Evolutionary conservation across 92 coral and sea anemone genomes (phyloP).

Genomic region (Muricea muricata): DNA sequence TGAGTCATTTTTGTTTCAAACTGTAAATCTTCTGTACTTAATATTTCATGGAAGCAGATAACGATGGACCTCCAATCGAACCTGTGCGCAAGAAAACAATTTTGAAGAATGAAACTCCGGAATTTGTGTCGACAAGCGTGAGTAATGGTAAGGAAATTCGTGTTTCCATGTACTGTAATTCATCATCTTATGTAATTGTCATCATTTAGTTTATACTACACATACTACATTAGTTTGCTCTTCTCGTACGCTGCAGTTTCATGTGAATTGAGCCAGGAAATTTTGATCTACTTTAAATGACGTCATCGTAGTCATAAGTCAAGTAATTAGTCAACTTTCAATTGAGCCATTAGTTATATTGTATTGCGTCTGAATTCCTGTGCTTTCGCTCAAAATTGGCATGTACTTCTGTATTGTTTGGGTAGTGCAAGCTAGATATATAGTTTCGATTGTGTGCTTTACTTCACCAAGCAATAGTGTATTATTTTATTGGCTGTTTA

Average conservation of each 20-base stretch:
- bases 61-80: constrained; percentile 15
- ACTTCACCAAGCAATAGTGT: too few relatives aligned
- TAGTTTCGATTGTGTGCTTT: too few relatives aligned
- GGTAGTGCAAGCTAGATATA: too few relatives aligned
- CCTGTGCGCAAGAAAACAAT: background rate
- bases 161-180: background rate
- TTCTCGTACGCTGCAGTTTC: background rate
- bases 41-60: background rate
- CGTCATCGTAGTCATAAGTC: background rate
- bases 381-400: too few relatives aligned
- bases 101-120: constrained; percentile 30
- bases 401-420: too few relatives aligned
- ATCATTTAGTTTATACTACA: background rate
- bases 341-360: too few relatives aligned
- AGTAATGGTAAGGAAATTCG: constrained; percentile 2
- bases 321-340: too few relatives aligned
- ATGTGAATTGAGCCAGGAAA: background rate
- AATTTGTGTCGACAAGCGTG: background rate
- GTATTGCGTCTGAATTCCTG: too few relatives aligned
- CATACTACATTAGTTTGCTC: background rate
- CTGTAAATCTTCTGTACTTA: background rate
- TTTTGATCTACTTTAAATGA: background rate
- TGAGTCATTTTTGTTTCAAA: background rate
- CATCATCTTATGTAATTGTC: background rate
- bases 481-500: too few relatives aligned